phyloP scores from a whole-genome alignment of 2,113 vertebrate genomes.

The Tachysurus vachellii region DNA sequence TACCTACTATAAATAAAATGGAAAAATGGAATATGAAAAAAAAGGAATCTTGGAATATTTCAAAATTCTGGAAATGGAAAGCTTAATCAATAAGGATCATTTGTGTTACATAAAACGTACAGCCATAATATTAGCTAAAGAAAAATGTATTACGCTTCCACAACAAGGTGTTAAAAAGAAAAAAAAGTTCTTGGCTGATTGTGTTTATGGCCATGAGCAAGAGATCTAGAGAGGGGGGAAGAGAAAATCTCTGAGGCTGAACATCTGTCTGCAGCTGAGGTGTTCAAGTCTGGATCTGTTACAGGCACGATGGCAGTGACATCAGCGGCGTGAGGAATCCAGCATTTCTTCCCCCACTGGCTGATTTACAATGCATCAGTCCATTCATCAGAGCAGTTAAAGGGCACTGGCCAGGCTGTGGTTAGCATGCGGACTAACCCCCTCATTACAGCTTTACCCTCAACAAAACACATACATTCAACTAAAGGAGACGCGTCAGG shows the following conservation, averaged over 20 bases:
- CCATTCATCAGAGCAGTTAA: conserved; percentile 64
- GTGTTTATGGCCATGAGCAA: conserved; percentile 2
- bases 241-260: conserved; percentile 53
- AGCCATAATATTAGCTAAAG: not conserved
- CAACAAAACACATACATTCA: conserved; percentile 49
- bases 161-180: not conserved
- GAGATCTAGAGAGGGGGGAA: conserved; percentile 11
- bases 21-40: no score
- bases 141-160: not conserved
- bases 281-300: conserved; percentile 78
- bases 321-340: conserved; percentile 72
- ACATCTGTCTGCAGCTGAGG: conserved; percentile 70
- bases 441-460: conserved; percentile 56
- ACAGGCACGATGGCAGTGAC: conserved; percentile 67
- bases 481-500: not conserved
- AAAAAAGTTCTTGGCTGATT: not conserved
- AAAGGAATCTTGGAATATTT: no score
- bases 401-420: conserved; percentile 48
- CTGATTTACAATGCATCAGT: conserved; percentile 68
- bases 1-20: no score
- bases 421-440: conserved; percentile 60
- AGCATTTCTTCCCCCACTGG: conserved; percentile 55
- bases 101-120: not conserved
- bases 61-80: no score
- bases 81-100: not conserved